Evolutionary conservation across 2,797 vertebrate species (phyloP), one percentile per base, ranked within the genome.

Genomic region (Eremophila alpestris): DNA sequence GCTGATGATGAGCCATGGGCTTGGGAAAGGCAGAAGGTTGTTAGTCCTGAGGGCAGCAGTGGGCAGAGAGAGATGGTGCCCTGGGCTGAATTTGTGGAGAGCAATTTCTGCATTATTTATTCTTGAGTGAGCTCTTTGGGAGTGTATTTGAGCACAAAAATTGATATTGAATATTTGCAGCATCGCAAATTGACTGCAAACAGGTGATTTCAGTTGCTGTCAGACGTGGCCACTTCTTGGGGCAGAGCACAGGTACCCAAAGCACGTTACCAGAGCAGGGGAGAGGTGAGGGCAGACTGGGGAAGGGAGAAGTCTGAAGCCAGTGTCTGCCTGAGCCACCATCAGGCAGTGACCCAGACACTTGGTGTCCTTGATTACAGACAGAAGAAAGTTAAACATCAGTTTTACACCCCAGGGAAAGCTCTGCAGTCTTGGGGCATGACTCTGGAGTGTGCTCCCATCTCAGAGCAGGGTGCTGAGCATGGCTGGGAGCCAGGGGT

Each of bases 91-190:
- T 74, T 79, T 81, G 36, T 63, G 49, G 48, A 90, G 63, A 91
- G 67, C 27, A 67, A 88, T 75, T 86, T 86, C 67, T 94, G 60
- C 56, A 60, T 92, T 94, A 89, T 73, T 92, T 69, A 83, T 95
- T 76, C 40, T 34, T 17, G 20, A 90, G 27, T 32, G 76, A 94
- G 64, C 11, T 34, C 52, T 81, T 92, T 18, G 26, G 52, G 41
- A 51, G 23, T 73, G 67, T 73, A 74, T 82, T 79, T 86, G 70
- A 90, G 59, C 56, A 51, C 34, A 64, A 63, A 88, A 91, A 65
- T 43, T 38, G 51, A 60, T 79, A 84, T 14, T 1, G 4, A 69
- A 52, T 77, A 56, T 64, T 83, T 87, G 58, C 48, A 71, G 46
- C 65, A 22, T 60, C 1, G 4, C 52, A 60, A 71, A 92, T 60